These are phyloP conservation scores for Bubalus kerabau DNA, from an alignment of 2,113 vertebrate genomes.

Conservation along the genomic window DNA sequence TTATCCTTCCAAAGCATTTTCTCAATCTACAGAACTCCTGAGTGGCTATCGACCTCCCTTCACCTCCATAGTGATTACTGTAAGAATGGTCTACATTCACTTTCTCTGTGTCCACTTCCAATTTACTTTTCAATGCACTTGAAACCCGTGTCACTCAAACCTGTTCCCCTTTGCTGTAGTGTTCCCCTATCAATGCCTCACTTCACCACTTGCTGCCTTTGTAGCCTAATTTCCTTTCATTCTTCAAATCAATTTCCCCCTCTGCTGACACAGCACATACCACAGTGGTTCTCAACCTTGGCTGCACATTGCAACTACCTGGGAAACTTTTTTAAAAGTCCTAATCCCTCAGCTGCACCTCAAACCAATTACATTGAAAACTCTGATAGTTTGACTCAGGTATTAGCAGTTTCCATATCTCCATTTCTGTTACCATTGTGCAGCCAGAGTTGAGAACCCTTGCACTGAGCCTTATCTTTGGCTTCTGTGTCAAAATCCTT, in stretches of 20 bases:
- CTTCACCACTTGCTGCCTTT: not conserved
- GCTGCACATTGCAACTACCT: not conserved
- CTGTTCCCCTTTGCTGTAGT: not conserved
- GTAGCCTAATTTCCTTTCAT: not conserved
- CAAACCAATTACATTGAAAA: not conserved
- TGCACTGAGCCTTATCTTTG: not conserved
- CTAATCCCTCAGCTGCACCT: not conserved
- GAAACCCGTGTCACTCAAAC: not conserved
- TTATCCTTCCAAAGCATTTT: slow-evolving; percentile 10
- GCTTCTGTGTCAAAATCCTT: not conserved
- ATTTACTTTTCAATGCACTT: not conserved
- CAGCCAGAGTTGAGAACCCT: not conserved
- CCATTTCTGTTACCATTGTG: not conserved
- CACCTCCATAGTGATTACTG: not conserved
- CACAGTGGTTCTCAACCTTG: not conserved
- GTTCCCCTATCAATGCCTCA: not conserved
- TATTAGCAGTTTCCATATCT: not conserved
- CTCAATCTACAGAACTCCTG: not conserved
- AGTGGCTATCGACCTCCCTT: not conserved
- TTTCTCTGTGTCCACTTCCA: not conserved
- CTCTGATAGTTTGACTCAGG: not conserved
- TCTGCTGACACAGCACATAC: not conserved
- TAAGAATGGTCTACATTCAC: not conserved
- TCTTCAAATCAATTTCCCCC: not conserved
- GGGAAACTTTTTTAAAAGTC: not conserved